Evolutionary conservation across 2,797 vertebrate genomes (phyloP).

Genomic region (Onychomys arenicola): DNA sequence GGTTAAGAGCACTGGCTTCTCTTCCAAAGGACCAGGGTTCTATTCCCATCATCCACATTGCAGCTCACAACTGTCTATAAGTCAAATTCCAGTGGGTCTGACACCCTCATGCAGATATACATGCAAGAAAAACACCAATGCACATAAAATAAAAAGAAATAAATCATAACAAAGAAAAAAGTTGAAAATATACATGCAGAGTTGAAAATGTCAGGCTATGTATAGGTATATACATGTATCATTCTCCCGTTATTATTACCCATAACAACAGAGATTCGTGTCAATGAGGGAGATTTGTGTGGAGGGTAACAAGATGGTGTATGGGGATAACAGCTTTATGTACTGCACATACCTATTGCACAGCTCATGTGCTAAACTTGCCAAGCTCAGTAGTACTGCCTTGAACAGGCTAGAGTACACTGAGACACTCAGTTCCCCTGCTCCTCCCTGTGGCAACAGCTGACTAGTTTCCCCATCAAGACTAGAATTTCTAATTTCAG

Average conservation of each 20-base stretch:
- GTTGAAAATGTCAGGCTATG: background rate
- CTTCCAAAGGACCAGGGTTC: background rate
- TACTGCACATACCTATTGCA: background rate
- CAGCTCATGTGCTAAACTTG: background rate
- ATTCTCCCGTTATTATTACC: background rate
- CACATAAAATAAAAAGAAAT: background rate
- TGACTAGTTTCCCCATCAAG: background rate
- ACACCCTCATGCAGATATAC: background rate
- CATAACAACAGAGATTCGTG: background rate
- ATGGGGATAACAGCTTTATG: background rate
- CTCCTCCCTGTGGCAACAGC: background rate
- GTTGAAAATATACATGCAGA: background rate
- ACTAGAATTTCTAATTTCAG: constrained; percentile 11
- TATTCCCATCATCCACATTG: background rate
- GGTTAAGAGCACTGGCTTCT: background rate
- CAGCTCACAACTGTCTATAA: background rate
- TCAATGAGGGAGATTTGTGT: background rate
- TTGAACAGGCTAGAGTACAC: background rate
- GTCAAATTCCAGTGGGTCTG: background rate
- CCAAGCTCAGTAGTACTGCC: background rate
- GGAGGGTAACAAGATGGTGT: background rate
- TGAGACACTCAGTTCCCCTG: background rate
- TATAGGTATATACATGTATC: background rate
- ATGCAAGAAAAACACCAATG: background rate
- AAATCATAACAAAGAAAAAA: background rate